A percentile compares a stretch with the other conserved stretches of the same genome.
Evolutionary conservation across 2,888 invertebrate species (phyloP).

Genomic region (Netelia virgata): DNA sequence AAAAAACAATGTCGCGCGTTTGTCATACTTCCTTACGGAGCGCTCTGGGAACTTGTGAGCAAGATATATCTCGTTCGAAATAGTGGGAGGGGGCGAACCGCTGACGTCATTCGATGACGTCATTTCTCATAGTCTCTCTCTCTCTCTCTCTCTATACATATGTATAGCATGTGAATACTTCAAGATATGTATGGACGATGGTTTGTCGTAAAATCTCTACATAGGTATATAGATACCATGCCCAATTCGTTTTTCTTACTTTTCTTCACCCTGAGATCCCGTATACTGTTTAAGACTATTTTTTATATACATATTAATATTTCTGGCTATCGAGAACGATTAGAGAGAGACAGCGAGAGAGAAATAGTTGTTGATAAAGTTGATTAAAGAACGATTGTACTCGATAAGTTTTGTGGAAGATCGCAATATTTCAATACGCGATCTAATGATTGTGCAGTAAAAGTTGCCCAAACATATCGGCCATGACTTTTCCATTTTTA

Average conservation of each 20-base stretch:
- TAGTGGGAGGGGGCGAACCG: conserved; percentile 68
- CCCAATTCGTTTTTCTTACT: background rate
- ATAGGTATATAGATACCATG: conserved; percentile 16
- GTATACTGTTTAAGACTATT: too few relatives aligned
- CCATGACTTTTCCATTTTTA: conserved; percentile 83
- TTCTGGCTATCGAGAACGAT: too few relatives aligned
- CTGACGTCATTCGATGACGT: conserved; percentile 80
- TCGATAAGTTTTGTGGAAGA: background rate
- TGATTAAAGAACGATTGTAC: background rate
- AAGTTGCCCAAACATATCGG: conserved; percentile 85
- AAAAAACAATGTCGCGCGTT: background rate
- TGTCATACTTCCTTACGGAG: conserved; percentile 28
- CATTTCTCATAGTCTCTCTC: conserved; percentile 68
- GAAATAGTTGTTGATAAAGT: background rate
- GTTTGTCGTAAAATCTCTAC: conserved; percentile 23
- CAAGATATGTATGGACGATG: conserved; percentile 13
- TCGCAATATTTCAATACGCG: background rate
- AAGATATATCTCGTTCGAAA: conserved; percentile 3
- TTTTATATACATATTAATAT: too few relatives aligned
- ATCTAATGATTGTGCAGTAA: conserved; percentile 78
- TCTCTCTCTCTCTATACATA: too few relatives aligned
- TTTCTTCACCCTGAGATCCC: conserved; percentile 17
- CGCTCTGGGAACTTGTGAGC: conserved; percentile 31
- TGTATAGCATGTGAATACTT: conserved; percentile 57
- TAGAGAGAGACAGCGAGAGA: background rate